A percentile compares a stretch with the other conserved stretches of the same genome.
These are phyloP conservation scores for Halcyon chelicuti DNA, from an alignment of 2,797 vertebrate genomes.

Conservation along the genomic window DNA sequence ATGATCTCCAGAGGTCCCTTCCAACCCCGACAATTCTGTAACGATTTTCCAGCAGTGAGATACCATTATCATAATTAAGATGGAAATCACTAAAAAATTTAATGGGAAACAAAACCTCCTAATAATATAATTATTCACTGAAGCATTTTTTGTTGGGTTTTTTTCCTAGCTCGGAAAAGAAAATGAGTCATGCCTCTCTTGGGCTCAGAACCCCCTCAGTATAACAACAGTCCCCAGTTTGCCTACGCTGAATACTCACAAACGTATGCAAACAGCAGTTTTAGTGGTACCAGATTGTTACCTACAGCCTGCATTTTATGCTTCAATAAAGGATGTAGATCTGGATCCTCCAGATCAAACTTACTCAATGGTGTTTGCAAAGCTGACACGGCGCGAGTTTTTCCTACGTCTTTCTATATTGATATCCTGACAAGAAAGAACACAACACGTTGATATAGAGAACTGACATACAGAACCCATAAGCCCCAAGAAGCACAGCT, in stretches of 20 bases:
- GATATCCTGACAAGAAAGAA: constrained; percentile 64
- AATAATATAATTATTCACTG: background rate
- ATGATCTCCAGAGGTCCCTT: background rate
- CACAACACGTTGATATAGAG: background rate
- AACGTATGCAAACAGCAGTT: rapidly evolving
- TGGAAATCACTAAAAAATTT: background rate
- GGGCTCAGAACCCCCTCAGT: background rate
- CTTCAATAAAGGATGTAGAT: background rate
- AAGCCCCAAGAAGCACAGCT: background rate
- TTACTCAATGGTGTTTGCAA: constrained; percentile 83
- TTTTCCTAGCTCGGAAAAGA: background rate
- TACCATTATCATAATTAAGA: background rate
- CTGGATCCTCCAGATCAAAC: background rate
- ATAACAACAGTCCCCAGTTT: background rate
- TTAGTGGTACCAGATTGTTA: background rate
- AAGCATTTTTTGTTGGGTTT: background rate
- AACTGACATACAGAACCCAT: background rate
- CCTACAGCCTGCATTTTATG: background rate
- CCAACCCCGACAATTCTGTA: background rate
- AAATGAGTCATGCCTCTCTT: background rate
- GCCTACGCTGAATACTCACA: background rate
- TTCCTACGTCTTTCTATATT: constrained; percentile 69
- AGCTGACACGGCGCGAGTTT: constrained; percentile 82
- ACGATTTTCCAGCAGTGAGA: background rate
- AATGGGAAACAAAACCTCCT: background rate